Evolutionary conservation across 1,140 invertebrate genomes (phyloP).

Genomic region (Meloidogyne chitwoodi): DNA sequence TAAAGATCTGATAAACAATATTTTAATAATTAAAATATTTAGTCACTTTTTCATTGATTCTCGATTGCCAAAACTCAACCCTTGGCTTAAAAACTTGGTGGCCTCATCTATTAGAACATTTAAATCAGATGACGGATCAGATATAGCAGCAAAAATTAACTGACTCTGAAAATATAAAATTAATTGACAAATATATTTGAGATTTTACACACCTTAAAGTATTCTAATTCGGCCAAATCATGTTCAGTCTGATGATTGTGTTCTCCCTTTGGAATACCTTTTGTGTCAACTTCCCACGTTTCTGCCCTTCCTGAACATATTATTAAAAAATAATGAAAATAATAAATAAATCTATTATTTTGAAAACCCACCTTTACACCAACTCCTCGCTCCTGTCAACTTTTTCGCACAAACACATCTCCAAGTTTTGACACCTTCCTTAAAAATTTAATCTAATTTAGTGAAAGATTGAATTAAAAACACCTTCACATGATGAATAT

Average conservation of each 20-base stretch:
- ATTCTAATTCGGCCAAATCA: constrained; percentile 48
- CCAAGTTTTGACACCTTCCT: constrained; percentile 48
- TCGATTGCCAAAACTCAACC: constrained; percentile 37
- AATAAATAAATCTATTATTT: background rate
- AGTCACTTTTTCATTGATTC: constrained; percentile 42
- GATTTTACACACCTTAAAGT: constrained; percentile 36
- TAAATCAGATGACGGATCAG: constrained; percentile 30
- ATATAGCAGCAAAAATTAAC: constrained; percentile 48
- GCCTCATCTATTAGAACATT: constrained; percentile 50
- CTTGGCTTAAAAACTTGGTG: constrained; percentile 27
- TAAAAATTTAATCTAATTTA: constrained; percentile 28
- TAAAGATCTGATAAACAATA: constrained; percentile 22
- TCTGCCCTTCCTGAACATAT: constrained; percentile 34
- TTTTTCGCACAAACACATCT: constrained; percentile 53
- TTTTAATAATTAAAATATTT: background rate
- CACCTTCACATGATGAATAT: constrained; percentile 42
- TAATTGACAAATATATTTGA: background rate
- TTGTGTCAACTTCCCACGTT: constrained; percentile 48
- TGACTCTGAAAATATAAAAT: constrained; percentile 33
- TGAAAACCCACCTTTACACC: constrained; percentile 29
- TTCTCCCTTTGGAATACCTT: constrained; percentile 48
- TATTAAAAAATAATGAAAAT: background rate
- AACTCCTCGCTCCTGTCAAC: constrained; percentile 42
- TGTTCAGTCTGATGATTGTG: constrained; percentile 49
- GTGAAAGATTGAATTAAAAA: background rate